Evolutionary conservation across 2,888 invertebrate genomes (phyloP).

Genomic region (Drosophila meridiana): DNA sequence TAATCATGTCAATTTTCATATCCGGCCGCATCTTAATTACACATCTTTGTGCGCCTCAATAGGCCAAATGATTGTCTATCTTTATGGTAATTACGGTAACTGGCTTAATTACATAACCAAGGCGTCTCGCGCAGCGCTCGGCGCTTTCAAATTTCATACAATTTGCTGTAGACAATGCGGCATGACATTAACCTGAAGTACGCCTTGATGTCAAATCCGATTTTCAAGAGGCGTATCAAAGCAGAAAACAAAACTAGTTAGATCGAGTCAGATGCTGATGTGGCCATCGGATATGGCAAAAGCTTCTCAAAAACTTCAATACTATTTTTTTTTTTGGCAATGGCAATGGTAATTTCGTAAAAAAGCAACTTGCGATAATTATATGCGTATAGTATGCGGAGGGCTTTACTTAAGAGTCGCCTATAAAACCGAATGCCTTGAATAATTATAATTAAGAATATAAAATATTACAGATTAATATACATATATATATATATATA

Average conservation of each 20-base stretch:
- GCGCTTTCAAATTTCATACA: slow-evolving; percentile 42
- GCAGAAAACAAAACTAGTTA: slow-evolving; percentile 10
- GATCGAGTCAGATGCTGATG: slow-evolving; percentile 26
- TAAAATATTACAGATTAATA: too few species aligned
- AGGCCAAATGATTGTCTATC: slow-evolving; percentile 64
- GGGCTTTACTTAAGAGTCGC: not conserved
- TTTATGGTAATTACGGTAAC: slow-evolving; percentile 71
- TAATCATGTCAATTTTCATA: slow-evolving; percentile 63
- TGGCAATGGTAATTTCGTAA: slow-evolving; percentile 24
- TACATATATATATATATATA: too few species aligned
- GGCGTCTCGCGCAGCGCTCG: slow-evolving; percentile 27
- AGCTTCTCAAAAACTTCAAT: not conserved
- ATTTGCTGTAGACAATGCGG: slow-evolving; percentile 48
- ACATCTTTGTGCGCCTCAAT: slow-evolving; percentile 47
- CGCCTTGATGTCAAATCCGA: slow-evolving; percentile 67
- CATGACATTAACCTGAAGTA: slow-evolving; percentile 58
- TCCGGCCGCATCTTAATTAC: slow-evolving; percentile 66
- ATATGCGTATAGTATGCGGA: not conserved
- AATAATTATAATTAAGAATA: not conserved
- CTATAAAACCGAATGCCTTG: not conserved
- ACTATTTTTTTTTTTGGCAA: slow-evolving; percentile 10
- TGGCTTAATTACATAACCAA: slow-evolving; percentile 68
- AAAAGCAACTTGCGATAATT: not conserved
- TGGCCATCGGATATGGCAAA: slow-evolving; percentile 6
- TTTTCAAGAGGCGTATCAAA: slow-evolving; percentile 44